Evolutionary conservation across 2,113 vertebrate species (phyloP).

Genomic region (zebrafish (Danio rerio)): DNA sequence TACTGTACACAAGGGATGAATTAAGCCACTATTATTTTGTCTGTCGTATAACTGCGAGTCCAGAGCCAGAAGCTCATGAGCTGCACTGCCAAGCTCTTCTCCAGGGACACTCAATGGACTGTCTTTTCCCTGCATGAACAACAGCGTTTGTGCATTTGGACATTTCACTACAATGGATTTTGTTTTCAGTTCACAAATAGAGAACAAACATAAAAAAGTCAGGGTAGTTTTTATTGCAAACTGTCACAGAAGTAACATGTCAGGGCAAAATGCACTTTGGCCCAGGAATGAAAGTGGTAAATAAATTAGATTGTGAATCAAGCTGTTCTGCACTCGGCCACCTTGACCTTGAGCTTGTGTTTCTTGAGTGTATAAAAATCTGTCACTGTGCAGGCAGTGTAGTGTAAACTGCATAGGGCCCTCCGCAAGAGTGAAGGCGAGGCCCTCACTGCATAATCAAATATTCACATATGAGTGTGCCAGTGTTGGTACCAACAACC

Average conservation of each 20-base stretch:
- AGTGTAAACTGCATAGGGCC: no score
- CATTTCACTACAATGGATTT: neutral
- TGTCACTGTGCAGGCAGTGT: neutral
- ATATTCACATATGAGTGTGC: no score
- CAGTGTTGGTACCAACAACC: neutral
- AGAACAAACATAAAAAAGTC: neutral
- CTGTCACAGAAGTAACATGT: neutral
- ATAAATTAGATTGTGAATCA: neutral
- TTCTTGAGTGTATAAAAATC: neutral
- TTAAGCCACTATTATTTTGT: conserved; percentile 18
- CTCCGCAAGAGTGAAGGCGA: no score
- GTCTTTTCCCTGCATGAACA: conserved; percentile 16
- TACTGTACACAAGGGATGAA: conserved; percentile 11
- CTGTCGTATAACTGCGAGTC: conserved; percentile 5
- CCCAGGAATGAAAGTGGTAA: neutral
- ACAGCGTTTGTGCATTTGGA: conserved; percentile 14
- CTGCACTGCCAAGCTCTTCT: neutral
- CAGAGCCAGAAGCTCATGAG: conserved; percentile 17
- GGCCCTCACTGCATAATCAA: no score
- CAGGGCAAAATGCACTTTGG: neutral
- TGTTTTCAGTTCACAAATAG: neutral
- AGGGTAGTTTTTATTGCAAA: neutral
- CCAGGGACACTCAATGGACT: neutral
- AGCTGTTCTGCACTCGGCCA: neutral
- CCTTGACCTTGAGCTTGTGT: neutral